Evolutionary conservation across 2,888 invertebrate genomes (phyloP).

Genomic region (Athalia circularis): DNA sequence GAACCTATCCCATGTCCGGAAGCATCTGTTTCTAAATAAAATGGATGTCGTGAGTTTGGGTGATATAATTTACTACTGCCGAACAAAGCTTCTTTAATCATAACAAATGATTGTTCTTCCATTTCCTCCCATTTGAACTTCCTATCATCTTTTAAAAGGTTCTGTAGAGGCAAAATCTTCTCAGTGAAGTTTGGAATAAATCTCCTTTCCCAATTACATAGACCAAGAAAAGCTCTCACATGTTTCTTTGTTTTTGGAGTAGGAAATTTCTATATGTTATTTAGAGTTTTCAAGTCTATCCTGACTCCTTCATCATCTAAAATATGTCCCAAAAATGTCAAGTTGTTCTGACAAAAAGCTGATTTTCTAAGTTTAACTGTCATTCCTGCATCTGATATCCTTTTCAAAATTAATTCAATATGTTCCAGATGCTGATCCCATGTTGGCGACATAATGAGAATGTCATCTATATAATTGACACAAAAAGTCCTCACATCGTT

Average conservation of each 20-base stretch:
- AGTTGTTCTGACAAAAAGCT: background rate
- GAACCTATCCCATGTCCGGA: conserved; percentile 22
- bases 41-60: background rate
- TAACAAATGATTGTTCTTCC: no score
- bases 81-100: background rate
- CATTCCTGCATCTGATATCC: background rate
- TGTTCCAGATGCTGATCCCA: conserved; percentile 3
- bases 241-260: background rate
- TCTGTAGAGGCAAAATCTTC: background rate
- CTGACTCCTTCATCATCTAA: background rate
- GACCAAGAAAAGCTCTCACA: background rate
- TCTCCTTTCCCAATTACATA: conserved; percentile 10
- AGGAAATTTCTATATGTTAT: background rate
- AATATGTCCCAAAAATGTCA: background rate
- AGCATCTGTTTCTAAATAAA: conserved; percentile 7
- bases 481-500: background rate
- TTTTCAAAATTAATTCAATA: background rate
- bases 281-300: background rate
- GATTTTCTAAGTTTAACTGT: background rate
- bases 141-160: background rate
- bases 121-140: background rate
- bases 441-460: background rate
- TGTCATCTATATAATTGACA: background rate
- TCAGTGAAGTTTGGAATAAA: conserved; percentile 4
- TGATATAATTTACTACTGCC: background rate